Evolutionary conservation across 2,888 invertebrate genomes (phyloP).

Genomic region (Lumbricus terrestris): DNA sequence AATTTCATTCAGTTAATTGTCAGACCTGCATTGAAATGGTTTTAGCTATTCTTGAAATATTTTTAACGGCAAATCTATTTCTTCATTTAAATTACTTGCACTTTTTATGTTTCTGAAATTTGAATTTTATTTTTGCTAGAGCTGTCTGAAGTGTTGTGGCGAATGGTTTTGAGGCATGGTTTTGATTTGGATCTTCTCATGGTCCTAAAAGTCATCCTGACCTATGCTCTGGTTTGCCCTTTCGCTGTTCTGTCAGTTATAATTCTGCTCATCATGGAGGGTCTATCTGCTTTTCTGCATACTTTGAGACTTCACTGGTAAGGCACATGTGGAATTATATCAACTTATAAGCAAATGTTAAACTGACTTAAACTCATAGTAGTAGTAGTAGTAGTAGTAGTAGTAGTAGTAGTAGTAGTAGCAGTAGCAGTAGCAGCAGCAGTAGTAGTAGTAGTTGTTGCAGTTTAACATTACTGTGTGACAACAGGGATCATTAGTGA

Average conservation of each 20-base stretch:
- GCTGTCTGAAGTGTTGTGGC: conserved; percentile 79
- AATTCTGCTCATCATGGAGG: conserved; percentile 98
- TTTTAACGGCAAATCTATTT: background rate
- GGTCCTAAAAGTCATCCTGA: conserved; percentile 61
- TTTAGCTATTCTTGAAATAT: background rate
- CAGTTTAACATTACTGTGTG: no score
- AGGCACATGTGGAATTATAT: conserved; percentile 51
- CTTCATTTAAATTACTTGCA: background rate
- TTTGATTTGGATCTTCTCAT: conserved; percentile 32
- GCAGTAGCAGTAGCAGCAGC: no score
- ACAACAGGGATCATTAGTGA: no score
- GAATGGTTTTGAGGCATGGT: conserved; percentile 73
- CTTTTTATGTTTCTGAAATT: background rate
- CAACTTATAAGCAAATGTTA: background rate
- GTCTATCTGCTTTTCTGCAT: conserved; percentile 96
- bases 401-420: no score
- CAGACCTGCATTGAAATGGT: background rate
- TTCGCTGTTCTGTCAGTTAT: conserved; percentile 91
- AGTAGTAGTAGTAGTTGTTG: no score
- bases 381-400: no score
- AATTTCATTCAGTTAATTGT: background rate
- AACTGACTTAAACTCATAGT: background rate
- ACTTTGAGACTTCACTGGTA: conserved; percentile 96
- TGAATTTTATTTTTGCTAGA: conserved; percentile 28
- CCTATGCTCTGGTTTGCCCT: conserved; percentile 84